Evolutionary conservation across 2,113 vertebrate genomes (phyloP), one percentile per base, ranked within the genome.

Genomic region (Procavia capensis): DNA sequence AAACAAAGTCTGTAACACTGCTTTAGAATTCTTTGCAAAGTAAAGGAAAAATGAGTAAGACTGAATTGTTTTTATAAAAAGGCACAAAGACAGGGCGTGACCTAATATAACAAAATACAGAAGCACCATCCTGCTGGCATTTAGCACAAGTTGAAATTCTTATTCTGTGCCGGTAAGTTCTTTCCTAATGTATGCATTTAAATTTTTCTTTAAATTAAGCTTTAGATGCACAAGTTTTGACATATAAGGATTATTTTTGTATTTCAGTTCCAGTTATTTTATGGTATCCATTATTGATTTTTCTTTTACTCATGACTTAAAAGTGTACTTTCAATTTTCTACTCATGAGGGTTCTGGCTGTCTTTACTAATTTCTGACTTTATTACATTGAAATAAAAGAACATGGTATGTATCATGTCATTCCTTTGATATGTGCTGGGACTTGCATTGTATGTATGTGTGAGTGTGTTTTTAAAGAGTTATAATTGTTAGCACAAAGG

Each of bases 191-290:
- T 39, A 63, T 63, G 57, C 20, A 74, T 66, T 85, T 93, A 50
- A 83, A 47, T 85, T 89, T 84, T 9, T 31, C 25, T 90, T 91
- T 57, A 70, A 91, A 47, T 93, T 85, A 82, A 75, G 74, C 57
- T 88, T 41, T 70, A 94, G 61, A 50, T 47, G 6, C 4, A 66
- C 63, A 91, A n/a, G 9, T 39, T 81, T 85, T 61, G 34, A 88
- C 64, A 72, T 2, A 31, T 13, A 45, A 72, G 13, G 11, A 45
- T 74, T 43, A 36, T 91, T 41, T 91, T 82, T 29, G 16, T 36
- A 97, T 94, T 78, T 85, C 3, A 17, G 9, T 76, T 91, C 36
- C 61, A 90, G 54, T 9, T 54, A 54, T 54, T 16, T 54, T 54
- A 54, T 54, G 17, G 17, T 54, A 16, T 54, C 50, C 50, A 63